Evolutionary conservation across 2,888 invertebrate genomes (phyloP), one percentile per base, ranked within the genome.

Genomic region (Sialis fuliginosa): DNA sequence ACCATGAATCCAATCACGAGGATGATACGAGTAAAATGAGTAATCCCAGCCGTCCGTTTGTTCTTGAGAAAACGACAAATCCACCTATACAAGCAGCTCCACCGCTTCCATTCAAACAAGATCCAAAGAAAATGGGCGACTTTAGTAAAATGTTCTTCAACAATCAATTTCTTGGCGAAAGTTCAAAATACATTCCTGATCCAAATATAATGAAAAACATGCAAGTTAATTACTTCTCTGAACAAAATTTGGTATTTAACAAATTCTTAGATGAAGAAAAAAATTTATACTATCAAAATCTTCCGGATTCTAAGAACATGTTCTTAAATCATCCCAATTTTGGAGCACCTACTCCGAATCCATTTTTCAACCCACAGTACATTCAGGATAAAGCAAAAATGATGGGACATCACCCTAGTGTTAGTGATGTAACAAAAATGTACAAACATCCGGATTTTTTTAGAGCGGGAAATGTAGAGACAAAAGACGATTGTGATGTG

Each of bases 1-100:
- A 81, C 67, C 47, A 47, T 35, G 79, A 79, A 55, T 79, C 79
- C 48, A 79, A 76, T 60, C 71, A 71, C 22, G 66, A 67, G 58
- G 69, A 70, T 58, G 66, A 67, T 49, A 58, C 58, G 33, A 53
- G 59, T 46, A 39, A n/a, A 10, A 22, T 22, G 22, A 10, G 10
- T n/a, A 10, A n/a, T 7, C n/a, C n/a, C 7, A 44, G 35, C 34
- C 42, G 41, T 33, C 44, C 45, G 33, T 44, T 44, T 33, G 33
- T 40, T 37, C 44, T 39, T 12, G 48, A 44, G 22, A 43, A 45
- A 39, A 43, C 47, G n/a, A 30, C 31, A 52, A 56, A 6, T 50
- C 55, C 37, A 52, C 53, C 35, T 30, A 33, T 42, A 31, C 41
- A 45, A 33, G 37, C 35, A 22, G 39, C 42, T 2, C 42, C 42